These are phyloP conservation scores for Nemopilema nomurai DNA, from an alignment of 30 jellyfish, hydroid and myxozoan genomes.

Conservation along the genomic window DNA sequence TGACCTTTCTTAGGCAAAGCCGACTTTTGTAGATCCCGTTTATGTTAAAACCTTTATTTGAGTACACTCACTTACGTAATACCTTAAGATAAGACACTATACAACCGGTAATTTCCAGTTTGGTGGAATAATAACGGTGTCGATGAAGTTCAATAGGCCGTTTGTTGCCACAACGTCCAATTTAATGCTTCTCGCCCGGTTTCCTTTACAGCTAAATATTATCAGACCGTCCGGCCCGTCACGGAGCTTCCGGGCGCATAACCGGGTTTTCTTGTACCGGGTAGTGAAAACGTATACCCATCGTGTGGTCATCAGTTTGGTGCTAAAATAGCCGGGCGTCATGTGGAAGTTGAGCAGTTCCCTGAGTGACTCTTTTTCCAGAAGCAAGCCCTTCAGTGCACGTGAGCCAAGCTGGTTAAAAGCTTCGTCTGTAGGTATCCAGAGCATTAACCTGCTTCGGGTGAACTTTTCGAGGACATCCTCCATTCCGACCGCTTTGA, in stretches of 20 bases:
- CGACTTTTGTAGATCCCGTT: too few relatives aligned
- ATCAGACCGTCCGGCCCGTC: slow-evolving; percentile 36
- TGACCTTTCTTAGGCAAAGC: too few relatives aligned
- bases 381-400: slow-evolving; percentile 18
- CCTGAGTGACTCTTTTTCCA: slow-evolving; percentile 20
- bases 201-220: background rate
- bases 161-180: slow-evolving; percentile 47
- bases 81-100: background rate
- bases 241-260: slow-evolving; percentile 43
- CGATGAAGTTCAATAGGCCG: slow-evolving; percentile 48
- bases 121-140: slow-evolving; percentile 56
- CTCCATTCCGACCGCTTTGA: slow-evolving; percentile 8
- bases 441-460: slow-evolving; percentile 28
- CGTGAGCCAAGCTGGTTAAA: slow-evolving; percentile 26
- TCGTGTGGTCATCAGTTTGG: slow-evolving; percentile 50
- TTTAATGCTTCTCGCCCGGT: slow-evolving; percentile 39
- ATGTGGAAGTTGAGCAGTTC: slow-evolving; percentile 38
- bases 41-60: too few relatives aligned
- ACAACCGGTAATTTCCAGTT: background rate
- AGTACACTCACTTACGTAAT: too few relatives aligned
- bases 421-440: slow-evolving; percentile 59
- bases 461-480: slow-evolving; percentile 20
- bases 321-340: slow-evolving; percentile 73
- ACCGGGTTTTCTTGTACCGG: slow-evolving; percentile 10
- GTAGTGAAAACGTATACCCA: slow-evolving; percentile 65